These are phyloP conservation scores for Nowickia ferox DNA, from an alignment of 2,888 invertebrate genomes.

Conservation along the genomic window DNA sequence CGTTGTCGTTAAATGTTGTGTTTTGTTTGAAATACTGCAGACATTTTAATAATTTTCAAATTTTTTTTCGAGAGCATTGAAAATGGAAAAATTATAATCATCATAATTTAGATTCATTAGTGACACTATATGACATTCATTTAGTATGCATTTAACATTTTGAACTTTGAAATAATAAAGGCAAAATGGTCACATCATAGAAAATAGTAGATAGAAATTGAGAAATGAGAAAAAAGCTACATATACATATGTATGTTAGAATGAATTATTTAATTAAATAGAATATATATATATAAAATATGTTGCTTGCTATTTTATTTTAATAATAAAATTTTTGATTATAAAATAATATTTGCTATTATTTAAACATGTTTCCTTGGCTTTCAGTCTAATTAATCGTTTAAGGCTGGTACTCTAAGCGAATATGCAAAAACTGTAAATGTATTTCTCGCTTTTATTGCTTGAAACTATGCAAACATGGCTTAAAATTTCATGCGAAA, in stretches of 20 bases:
- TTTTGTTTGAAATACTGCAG: conserved; percentile 61
- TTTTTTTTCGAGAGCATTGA: conserved; percentile 35
- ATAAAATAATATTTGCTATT: not conserved
- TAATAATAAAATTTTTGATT: not conserved
- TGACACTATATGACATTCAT: conserved; percentile 68
- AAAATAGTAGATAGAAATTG: not conserved
- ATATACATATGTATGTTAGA: not conserved
- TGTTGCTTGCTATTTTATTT: not conserved
- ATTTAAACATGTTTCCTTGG: too few relatives aligned
- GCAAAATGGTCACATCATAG: not conserved
- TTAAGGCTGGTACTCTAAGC: too few relatives aligned
- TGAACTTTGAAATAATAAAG: conserved; percentile 31
- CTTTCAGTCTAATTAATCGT: too few relatives aligned
- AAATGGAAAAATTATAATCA: conserved; percentile 46
- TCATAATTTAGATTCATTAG: conserved; percentile 70
- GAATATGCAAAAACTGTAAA: too few relatives aligned
- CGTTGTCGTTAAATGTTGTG: conserved; percentile 47
- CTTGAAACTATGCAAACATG: too few relatives aligned
- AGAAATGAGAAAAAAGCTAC: not conserved
- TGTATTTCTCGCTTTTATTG: too few relatives aligned
- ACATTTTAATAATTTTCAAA: conserved; percentile 68
- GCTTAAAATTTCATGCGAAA: too few relatives aligned
- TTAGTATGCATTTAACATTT: conserved; percentile 56
- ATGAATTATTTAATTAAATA: not conserved
- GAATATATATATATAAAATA: not conserved